phyloP scores from a whole-genome alignment of 37 sponge, comb jelly and placozoan species.

The Spongilla lacustris region DNA sequence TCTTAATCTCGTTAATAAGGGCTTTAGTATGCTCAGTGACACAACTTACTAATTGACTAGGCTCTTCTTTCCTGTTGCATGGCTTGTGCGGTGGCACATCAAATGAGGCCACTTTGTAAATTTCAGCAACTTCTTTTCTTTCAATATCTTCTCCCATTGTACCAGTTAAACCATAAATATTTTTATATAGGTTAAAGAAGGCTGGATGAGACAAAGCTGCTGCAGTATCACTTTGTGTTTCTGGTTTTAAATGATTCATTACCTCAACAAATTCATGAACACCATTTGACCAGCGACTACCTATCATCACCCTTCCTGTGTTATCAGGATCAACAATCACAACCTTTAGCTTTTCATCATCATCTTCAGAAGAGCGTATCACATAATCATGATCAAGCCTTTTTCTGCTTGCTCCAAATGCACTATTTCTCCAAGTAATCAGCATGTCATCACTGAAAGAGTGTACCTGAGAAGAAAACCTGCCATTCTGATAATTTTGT shows the following conservation, averaged over 20 bases:
- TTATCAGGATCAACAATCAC: conserved; percentile 5
- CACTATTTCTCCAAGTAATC: not conserved
- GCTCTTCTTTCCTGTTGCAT: not conserved
- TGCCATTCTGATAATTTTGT: not conserved
- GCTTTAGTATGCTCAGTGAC: not conserved
- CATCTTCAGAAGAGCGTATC: not conserved
- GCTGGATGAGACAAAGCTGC: not conserved
- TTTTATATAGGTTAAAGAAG: not conserved
- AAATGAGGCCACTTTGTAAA: not conserved
- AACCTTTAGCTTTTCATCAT: not conserved
- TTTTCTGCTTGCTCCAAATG: not conserved
- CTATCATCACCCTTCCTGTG: conserved; percentile 6
- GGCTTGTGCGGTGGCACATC: not conserved
- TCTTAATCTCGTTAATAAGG: not conserved
- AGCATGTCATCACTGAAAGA: not conserved
- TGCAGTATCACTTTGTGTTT: not conserved
- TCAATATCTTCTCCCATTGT: not conserved
- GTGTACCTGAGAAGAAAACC: not conserved
- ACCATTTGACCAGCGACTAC: conserved; percentile 15
- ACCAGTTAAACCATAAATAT: not conserved
- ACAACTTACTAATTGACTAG: not conserved
- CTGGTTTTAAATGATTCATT: not conserved
- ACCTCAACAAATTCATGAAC: conserved; percentile 18
- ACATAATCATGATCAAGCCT: conserved; percentile 6
- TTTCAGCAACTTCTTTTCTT: not conserved